These are phyloP conservation scores for Indri indri DNA, from an alignment of 2,113 vertebrate genomes.

Conservation along the genomic window DNA sequence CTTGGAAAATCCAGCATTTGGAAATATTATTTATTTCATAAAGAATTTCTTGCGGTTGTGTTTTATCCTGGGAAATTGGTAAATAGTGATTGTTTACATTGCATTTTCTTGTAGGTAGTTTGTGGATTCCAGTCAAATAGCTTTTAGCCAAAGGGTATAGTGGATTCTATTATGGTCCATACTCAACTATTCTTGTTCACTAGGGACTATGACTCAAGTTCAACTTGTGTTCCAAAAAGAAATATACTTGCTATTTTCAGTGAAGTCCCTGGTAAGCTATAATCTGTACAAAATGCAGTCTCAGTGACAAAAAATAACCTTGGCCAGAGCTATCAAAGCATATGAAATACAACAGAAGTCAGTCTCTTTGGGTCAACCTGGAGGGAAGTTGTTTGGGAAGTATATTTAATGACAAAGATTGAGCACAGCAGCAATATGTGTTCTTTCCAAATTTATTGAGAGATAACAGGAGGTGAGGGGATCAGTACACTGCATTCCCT, in stretches of 20 bases:
- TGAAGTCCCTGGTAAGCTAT: background rate
- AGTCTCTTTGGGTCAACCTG: background rate
- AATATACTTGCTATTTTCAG: conserved; percentile 18
- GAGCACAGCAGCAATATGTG: background rate
- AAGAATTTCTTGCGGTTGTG: conserved; percentile 11
- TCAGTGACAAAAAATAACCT: background rate
- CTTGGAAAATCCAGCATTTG: background rate
- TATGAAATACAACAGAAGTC: conserved; percentile 26
- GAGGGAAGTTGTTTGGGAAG: conserved; percentile 29
- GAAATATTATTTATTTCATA: background rate
- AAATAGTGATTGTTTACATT: conserved; percentile 19
- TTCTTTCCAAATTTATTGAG: background rate
- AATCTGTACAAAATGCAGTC: conserved; percentile 12
- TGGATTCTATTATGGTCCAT: background rate
- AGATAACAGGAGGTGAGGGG: background rate
- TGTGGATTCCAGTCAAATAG: background rate
- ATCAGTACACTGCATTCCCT: background rate
- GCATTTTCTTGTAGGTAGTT: background rate
- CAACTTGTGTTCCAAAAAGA: background rate
- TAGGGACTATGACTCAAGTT: conserved; percentile 14
- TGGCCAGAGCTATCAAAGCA: conserved; percentile 24
- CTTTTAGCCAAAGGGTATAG: background rate
- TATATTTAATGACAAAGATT: conserved; percentile 47
- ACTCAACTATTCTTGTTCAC: background rate
- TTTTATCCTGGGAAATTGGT: background rate